These are phyloP conservation scores for Esperia sulphurella DNA, from an alignment of 2,888 invertebrate genomes.

Conservation along the genomic window DNA sequence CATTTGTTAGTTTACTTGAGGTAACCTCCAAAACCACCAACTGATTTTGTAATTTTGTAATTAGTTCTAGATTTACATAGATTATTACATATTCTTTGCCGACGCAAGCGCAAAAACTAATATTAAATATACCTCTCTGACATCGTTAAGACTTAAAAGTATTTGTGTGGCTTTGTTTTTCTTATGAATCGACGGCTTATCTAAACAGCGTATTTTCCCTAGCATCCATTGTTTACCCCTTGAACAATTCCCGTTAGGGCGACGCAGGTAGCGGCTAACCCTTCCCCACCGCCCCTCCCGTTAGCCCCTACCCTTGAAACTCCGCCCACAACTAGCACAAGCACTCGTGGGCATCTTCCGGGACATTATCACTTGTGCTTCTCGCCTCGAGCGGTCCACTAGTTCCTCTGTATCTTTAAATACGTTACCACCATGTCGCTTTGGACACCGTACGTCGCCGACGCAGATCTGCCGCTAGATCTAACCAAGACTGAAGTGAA, in stretches of 20 bases:
- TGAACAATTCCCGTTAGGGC: slow-evolving; percentile 11
- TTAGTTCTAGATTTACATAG: no score
- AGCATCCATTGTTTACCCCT: background rate
- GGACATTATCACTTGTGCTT: slow-evolving; percentile 23
- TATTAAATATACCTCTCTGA: no score
- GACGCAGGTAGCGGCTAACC: slow-evolving; percentile 19
- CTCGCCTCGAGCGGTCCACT: slow-evolving; percentile 11
- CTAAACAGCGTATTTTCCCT: background rate
- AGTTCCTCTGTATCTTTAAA: slow-evolving; percentile 6
- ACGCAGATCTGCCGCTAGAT: slow-evolving; percentile 41
- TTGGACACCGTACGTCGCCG: slow-evolving; percentile 51
- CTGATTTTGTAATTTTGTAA: no score
- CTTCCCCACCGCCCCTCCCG: slow-evolving; percentile 13
- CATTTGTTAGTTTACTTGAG: no score
- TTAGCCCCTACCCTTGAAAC: background rate
- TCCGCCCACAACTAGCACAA: no score
- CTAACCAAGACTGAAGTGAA: slow-evolving; percentile 48
- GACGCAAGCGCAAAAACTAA: no score
- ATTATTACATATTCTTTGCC: no score
- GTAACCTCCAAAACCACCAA: no score
- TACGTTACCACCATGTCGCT: slow-evolving; percentile 41
- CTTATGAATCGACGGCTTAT: no score
- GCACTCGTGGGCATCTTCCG: background rate
- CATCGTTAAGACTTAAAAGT: no score
- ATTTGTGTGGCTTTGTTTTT: no score